A percentile compares a stretch with the other conserved stretches of the same genome.
Evolutionary conservation across 2,113 vertebrate species (phyloP).

Genomic region (Apteryx mantelli): DNA sequence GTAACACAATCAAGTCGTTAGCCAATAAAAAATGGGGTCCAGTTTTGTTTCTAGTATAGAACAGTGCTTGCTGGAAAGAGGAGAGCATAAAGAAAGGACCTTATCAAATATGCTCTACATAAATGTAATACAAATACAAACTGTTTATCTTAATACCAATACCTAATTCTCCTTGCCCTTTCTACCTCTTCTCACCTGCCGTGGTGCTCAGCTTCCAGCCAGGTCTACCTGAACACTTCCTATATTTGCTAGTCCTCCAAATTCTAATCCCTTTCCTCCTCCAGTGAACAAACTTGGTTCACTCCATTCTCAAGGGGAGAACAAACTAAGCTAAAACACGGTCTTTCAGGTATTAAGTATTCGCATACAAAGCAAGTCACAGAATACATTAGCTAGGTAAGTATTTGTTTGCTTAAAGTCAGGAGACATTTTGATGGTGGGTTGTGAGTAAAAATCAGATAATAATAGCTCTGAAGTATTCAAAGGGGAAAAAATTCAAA

Average conservation of each 20-base stretch:
- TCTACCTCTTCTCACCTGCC: fast-evolving
- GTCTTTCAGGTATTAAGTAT: background rate
- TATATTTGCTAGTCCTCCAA: background rate
- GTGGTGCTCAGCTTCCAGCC: background rate
- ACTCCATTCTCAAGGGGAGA: background rate
- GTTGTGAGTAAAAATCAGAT: background rate
- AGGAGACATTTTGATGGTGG: background rate
- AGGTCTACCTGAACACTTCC: background rate
- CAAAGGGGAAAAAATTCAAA: background rate
- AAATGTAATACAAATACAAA: background rate
- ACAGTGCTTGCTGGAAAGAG: background rate
- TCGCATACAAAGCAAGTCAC: background rate
- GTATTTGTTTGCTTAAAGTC: background rate
- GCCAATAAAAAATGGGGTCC: background rate
- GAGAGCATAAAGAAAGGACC: background rate
- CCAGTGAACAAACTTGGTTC: background rate
- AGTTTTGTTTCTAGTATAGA: background rate
- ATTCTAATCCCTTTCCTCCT: background rate
- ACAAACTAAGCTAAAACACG: background rate
- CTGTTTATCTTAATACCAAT: background rate
- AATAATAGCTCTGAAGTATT: background rate
- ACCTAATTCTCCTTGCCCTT: background rate
- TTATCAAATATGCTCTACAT: background rate
- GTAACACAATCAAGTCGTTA: background rate
- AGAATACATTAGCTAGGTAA: background rate